A percentile compares a stretch with the other conserved stretches of the same genome.
Conservation (phyloP, 2,888 invertebrate genomes). For the Diarsia brunnea region DNA sequence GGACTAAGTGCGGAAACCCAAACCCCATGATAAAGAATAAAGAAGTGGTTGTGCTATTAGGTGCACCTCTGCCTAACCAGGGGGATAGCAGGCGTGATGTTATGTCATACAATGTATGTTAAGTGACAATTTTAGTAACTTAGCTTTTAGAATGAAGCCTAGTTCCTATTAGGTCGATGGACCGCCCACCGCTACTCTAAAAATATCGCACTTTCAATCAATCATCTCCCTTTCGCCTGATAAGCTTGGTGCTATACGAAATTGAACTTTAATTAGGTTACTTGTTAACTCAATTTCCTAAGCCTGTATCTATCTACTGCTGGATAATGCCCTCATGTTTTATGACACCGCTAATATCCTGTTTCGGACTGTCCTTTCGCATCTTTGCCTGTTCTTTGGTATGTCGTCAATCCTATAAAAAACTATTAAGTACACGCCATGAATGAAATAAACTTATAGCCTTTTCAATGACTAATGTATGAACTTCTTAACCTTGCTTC, state of each 20-base stretch:
- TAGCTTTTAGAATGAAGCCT: not conserved
- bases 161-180: not conserved
- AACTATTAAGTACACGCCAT: not conserved
- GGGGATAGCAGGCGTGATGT: no score
- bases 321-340: not conserved
- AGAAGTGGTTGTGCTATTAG: no score
- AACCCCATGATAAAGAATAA: no score
- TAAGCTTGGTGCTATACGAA: not conserved
- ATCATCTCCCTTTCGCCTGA: constrained; percentile 4
- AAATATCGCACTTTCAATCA: constrained; percentile 7
- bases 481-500: constrained; percentile 18
- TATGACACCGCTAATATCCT: not conserved
- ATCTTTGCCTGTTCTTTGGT: not conserved
- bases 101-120: no score
- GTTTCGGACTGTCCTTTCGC: not conserved
- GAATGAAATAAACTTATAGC: not conserved
- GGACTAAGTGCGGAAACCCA: no score
- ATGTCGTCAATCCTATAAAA: not conserved
- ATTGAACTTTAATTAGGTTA: constrained; percentile 3
- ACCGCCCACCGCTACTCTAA: not conserved
- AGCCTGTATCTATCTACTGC: not conserved
- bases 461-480: constrained; percentile 17
- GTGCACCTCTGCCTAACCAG: no score
- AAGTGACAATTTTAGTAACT: not conserved
- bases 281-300: not conserved